These are phyloP conservation scores for Drosophila peninsularis DNA, from an alignment of 2,888 invertebrate genomes.

Conservation along the genomic window DNA sequence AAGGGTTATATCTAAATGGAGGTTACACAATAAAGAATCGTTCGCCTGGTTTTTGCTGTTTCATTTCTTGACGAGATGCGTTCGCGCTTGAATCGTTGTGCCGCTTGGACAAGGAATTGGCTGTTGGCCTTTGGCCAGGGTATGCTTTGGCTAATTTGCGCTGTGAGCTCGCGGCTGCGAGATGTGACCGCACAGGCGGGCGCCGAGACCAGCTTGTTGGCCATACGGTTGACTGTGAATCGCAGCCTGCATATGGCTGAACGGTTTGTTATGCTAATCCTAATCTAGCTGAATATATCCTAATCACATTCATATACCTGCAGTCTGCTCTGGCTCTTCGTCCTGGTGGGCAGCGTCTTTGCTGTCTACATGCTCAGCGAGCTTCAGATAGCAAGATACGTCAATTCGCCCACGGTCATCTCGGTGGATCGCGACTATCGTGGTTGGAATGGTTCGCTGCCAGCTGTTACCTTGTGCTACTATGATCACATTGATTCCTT, in stretches of 20 bases:
- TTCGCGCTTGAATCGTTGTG: conserved; percentile 9
- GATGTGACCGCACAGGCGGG: conserved; percentile 66
- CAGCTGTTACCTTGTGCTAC: conserved; percentile 83
- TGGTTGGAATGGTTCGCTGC: conserved; percentile 83
- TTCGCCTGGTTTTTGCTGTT: background rate
- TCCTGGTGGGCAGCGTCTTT: conserved; percentile 67
- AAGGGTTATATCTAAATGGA: conserved; percentile 39
- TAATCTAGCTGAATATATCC: background rate
- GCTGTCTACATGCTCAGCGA: conserved; percentile 68
- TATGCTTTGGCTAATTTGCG: background rate
- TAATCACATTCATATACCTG: background rate
- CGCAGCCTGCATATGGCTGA: conserved; percentile 69
- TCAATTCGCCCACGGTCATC: conserved; percentile 82
- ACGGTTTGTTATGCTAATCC: conserved; percentile 51
- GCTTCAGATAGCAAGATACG: conserved; percentile 75
- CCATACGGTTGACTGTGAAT: conserved; percentile 71
- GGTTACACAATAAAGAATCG: background rate
- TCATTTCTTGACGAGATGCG: conserved; percentile 17
- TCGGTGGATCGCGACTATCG: conserved; percentile 84
- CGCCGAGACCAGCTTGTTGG: conserved; percentile 75
- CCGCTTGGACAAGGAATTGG: background rate
- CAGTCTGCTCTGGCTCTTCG: conserved; percentile 75
- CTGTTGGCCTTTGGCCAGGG: background rate
- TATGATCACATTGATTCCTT: conserved; percentile 81
- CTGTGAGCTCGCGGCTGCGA: conserved; percentile 19